Evolutionary conservation across 2,888 invertebrate species (phyloP).

Genomic region (Acronicta aceris): DNA sequence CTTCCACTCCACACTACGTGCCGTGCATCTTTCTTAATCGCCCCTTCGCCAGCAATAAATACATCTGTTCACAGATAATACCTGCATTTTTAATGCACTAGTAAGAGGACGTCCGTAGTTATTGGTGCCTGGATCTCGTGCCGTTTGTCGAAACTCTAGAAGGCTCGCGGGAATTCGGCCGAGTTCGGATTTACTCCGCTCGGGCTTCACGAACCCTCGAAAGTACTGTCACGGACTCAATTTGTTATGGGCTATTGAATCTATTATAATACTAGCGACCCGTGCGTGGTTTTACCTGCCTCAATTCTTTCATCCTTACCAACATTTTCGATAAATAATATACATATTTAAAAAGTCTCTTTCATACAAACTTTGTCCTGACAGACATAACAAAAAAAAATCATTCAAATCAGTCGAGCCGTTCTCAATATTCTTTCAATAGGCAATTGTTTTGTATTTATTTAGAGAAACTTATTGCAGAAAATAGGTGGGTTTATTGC

Average conservation of each 20-base stretch:
- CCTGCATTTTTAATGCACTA: conserved; percentile 53
- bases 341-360: no score
- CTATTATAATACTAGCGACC: not conserved
- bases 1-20: not conserved
- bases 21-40: not conserved
- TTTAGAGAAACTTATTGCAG: no score
- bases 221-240: conserved; percentile 60
- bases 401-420: no score
- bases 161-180: conserved; percentile 74
- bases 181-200: conserved; percentile 72
- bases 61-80: conserved; percentile 25
- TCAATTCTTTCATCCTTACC: no score
- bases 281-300: no score
- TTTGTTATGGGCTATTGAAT: conserved; percentile 19
- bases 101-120: conserved; percentile 49
- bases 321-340: no score
- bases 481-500: not conserved
- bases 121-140: conserved; percentile 52
- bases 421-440: no score
- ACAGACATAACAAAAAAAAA: no score
- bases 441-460: no score
- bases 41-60: conserved; percentile 1
- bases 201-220: conserved; percentile 59
- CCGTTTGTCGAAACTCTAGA: conserved; percentile 67
- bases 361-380: no score